Conservation (phyloP, 2,797 vertebrate genomes). For the Pempheris klunzingeri region DNA sequence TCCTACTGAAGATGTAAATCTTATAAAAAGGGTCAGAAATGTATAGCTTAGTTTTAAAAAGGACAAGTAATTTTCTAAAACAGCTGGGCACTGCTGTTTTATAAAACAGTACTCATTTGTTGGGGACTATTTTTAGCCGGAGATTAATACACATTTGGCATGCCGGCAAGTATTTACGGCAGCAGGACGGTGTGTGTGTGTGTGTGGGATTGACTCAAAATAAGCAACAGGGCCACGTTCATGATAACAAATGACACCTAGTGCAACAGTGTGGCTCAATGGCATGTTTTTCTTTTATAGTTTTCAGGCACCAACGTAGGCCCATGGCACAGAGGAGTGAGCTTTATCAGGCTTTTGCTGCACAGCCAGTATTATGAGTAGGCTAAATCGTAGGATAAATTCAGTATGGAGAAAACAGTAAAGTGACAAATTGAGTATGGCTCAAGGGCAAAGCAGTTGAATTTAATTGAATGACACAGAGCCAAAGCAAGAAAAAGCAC, state of each 20-base stretch:
- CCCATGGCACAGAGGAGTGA: background rate
- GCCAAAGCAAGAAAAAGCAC: constrained; percentile 12
- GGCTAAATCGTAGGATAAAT: background rate
- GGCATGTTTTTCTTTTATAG: constrained; percentile 17
- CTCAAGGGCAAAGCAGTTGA: constrained; percentile 2
- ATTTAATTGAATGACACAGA: constrained; percentile 23
- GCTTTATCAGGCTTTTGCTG: background rate
- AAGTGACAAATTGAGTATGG: constrained; percentile 2
- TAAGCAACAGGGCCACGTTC: background rate
- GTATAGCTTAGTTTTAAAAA: background rate
- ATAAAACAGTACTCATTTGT: constrained; percentile 2
- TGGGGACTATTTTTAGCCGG: constrained; percentile 17
- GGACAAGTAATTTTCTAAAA: background rate
- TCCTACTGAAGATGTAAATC: background rate
- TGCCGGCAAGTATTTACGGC: constrained; percentile 7
- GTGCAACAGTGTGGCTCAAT: background rate
- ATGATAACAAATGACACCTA: background rate
- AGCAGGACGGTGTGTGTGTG: background rate
- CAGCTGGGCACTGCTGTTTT: background rate
- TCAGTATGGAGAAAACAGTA: background rate
- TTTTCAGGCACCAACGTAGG: background rate
- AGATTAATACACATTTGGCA: constrained; percentile 25
- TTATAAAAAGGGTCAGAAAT: constrained; percentile 8
- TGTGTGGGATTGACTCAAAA: constrained; percentile 2
- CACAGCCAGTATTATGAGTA: too few species aligned